Percentiles rank a stretch among this genome's conserved stretches.
These are phyloP conservation scores for Polia nebulosa DNA, from an alignment of 2,888 invertebrate species.

Conservation along the genomic window DNA sequence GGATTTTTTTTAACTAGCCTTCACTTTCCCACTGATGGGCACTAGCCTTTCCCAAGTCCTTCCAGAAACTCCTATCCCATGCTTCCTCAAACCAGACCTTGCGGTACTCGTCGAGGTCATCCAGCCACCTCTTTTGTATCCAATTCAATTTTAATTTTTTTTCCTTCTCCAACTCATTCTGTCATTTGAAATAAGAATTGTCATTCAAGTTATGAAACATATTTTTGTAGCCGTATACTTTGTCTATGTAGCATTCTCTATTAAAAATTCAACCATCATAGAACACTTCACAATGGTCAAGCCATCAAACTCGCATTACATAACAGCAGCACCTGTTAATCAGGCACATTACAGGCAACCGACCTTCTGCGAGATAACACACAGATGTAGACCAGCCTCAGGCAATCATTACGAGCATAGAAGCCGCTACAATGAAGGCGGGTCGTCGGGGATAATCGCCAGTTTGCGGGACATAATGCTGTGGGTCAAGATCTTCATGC, in stretches of 20 bases:
- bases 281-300: conserved; percentile 35
- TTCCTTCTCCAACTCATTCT: background rate
- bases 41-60: too few species aligned
- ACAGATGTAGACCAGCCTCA: conserved; percentile 61
- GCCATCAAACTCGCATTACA: conserved; percentile 47
- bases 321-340: conserved; percentile 76
- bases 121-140: too few species aligned
- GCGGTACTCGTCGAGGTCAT: too few species aligned
- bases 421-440: conserved; percentile 63
- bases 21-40: too few species aligned
- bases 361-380: conserved; percentile 80
- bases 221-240: too few species aligned
- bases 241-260: background rate
- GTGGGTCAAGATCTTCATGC: conserved; percentile 68
- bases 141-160: too few species aligned
- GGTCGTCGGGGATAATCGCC: conserved; percentile 62
- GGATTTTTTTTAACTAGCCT: too few species aligned
- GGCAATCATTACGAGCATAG: conserved; percentile 65
- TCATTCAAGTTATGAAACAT: too few species aligned
- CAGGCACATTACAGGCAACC: conserved; percentile 73
- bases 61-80: background rate
- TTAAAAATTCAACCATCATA: background rate
- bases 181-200: too few species aligned
- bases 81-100: too few species aligned
- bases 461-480: conserved; percentile 66